Conservation (phyloP, 2,113 vertebrate species). For the Syrrhaptes paradoxus region DNA sequence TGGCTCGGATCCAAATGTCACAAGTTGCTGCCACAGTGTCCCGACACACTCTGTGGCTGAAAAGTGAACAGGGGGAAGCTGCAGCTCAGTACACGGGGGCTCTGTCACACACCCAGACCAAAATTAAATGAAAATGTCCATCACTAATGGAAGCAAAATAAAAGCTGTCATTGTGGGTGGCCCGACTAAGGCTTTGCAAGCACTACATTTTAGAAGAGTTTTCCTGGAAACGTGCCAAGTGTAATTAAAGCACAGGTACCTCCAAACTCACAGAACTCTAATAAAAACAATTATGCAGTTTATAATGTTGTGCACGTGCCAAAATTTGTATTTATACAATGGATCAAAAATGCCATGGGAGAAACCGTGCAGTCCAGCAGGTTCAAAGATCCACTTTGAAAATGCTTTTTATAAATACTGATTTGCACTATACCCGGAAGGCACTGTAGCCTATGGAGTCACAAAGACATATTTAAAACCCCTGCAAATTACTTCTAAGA, state of each 20-base stretch:
- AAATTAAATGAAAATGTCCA: slow-evolving; percentile 66
- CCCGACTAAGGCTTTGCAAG: slow-evolving; percentile 42
- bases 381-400: slow-evolving; percentile 57
- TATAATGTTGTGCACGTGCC: slow-evolving; percentile 46
- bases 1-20: slow-evolving; percentile 37
- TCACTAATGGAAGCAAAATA: slow-evolving; percentile 61
- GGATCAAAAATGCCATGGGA: slow-evolving; percentile 45
- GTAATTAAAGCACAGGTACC: slow-evolving; percentile 73
- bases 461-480: slow-evolving; percentile 28
- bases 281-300: slow-evolving; percentile 69
- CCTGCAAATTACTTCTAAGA: slow-evolving; percentile 46
- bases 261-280: slow-evolving; percentile 68
- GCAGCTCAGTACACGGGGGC: not conserved
- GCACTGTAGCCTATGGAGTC: not conserved
- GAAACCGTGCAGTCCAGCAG: slow-evolving; percentile 29
- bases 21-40: slow-evolving; percentile 16
- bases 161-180: slow-evolving; percentile 72
- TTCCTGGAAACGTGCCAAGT: slow-evolving; percentile 59
- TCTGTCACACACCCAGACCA: slow-evolving; percentile 30
- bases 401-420: slow-evolving; percentile 7
- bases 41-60: slow-evolving; percentile 1
- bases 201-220: slow-evolving; percentile 63
- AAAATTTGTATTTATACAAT: slow-evolving; percentile 62
- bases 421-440: slow-evolving; percentile 6
- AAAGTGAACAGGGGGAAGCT: slow-evolving; percentile 49